phyloP scores from a whole-genome alignment of 1,140 invertebrate genomes.

The Colletes latitarsis region DNA sequence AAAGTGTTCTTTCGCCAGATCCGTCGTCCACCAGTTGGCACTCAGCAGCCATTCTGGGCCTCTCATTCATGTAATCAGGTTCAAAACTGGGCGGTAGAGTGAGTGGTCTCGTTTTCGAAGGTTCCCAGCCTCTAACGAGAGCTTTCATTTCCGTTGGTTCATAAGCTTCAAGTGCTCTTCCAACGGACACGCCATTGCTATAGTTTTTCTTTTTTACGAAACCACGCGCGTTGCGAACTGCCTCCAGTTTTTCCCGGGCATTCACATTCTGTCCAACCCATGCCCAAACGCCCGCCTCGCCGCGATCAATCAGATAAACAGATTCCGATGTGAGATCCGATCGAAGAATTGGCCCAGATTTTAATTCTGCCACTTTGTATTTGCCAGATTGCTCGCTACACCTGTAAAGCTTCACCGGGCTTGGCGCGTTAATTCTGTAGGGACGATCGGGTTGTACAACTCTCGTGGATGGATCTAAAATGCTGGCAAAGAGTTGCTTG shows the following conservation, averaged over 20 bases:
- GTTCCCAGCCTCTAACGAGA: slow-evolving; percentile 90
- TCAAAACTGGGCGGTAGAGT: slow-evolving; percentile 74
- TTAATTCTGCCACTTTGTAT: slow-evolving; percentile 93
- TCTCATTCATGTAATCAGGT: slow-evolving; percentile 81
- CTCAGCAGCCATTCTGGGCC: slow-evolving; percentile 85
- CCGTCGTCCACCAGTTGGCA: slow-evolving; percentile 95
- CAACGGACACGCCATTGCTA: slow-evolving; percentile 87
- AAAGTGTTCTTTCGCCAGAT: slow-evolving; percentile 89
- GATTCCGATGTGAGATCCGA: slow-evolving; percentile 90
- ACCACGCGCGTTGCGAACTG: slow-evolving; percentile 92
- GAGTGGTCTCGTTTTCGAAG: slow-evolving; percentile 75
- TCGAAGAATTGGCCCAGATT: slow-evolving; percentile 90
- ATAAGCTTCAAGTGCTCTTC: slow-evolving; percentile 88
- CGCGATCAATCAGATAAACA: slow-evolving; percentile 93
- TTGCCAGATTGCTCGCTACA: slow-evolving; percentile 90
- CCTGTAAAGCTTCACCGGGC: slow-evolving; percentile 85
- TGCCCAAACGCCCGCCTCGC: slow-evolving; percentile 93
- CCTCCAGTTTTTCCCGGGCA: slow-evolving; percentile 87
- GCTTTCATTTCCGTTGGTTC: slow-evolving; percentile 94
- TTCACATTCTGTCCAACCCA: slow-evolving; percentile 92
- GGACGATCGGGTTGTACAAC: slow-evolving; percentile 82
- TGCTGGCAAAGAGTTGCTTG: slow-evolving; percentile 85
- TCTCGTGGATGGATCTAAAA: slow-evolving; percentile 86
- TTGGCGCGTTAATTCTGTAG: slow-evolving; percentile 72
- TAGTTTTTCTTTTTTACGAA: slow-evolving; percentile 95